Base-by-base conservation (phyloP, 2,888 invertebrate species). In the Pocota personata region DNA sequence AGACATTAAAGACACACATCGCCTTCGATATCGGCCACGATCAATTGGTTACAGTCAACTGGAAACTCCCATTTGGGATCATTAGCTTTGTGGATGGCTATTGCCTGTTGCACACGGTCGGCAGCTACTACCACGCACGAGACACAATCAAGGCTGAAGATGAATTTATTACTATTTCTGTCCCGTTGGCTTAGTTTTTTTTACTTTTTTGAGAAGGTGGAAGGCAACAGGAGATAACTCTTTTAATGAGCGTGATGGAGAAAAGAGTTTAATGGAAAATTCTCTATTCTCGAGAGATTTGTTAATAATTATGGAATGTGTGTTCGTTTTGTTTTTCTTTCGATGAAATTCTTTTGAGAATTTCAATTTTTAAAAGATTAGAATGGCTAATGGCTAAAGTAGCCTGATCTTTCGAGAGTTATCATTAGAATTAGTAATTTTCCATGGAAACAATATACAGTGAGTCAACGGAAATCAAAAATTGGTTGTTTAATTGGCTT, bases 31-130 rank as follows among this genome's bases (percentile, higher is more conserved):
- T 79, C 78, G 69, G 71, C 27, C 71, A 62, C 43, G 27, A 73
- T 72, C 78, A 62, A 72, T 73, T 62, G 77, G 21, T 27, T 55
- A 10, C 57, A 50, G 43, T 52, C 35, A 16, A 32, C 8, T 78
- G 72, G 62, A 75, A 75, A 80, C 69, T 58, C 57, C 73, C 79
- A 75, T 84, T 62, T 84, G 64, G 57, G 35, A 69, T 58, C 80
- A 84, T 84, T 84, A 84, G 67, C 67, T 69, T 30, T 24, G 57
- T 27, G 21, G 55, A 35, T 64, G 60, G 32, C 50, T 50, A 21
- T 32, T 55, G 55, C 12, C n/a, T 48, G 19, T 4, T 48, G 48
- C 37, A 50, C 37, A 58, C 32, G 35, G 8, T 12, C 32, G 35
- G 8, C 14, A 57, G 79, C 71, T 62, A 40, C 71, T 73, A 37